Conservation (phyloP, 1,140 invertebrate species). For the Brachionus manjavacas region DNA sequence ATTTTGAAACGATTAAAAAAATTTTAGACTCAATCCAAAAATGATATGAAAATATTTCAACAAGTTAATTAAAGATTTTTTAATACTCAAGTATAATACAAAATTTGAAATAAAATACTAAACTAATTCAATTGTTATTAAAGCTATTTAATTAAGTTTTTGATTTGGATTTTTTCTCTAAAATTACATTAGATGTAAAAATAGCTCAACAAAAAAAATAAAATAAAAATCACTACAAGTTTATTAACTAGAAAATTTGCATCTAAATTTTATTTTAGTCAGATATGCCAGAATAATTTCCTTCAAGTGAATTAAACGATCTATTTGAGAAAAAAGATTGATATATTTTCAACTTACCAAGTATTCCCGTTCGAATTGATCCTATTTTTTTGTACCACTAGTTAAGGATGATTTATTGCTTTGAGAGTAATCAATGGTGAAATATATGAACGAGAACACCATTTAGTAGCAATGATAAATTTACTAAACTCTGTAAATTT, state of each 20-base stretch:
- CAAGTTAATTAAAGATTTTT: not conserved
- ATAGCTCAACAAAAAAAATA: not conserved
- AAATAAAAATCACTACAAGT: not conserved
- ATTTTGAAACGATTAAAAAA: not conserved
- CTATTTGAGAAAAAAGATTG: not conserved
- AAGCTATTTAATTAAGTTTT: not conserved
- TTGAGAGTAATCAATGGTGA: not conserved
- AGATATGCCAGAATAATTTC: not conserved
- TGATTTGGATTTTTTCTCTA: not conserved
- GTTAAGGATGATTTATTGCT: not conserved
- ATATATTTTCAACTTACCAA: not conserved
- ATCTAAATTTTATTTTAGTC: not conserved
- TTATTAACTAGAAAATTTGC: not conserved
- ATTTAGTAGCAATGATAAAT: not conserved
- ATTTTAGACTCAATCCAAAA: not conserved
- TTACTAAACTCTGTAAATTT: not conserved
- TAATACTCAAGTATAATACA: not conserved
- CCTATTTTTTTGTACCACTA: not conserved
- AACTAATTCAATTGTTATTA: not conserved
- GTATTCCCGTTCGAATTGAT: not conserved
- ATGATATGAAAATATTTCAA: conserved; percentile 1
- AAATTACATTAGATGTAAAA: not conserved
- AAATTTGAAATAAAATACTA: conserved; percentile 1
- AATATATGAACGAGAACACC: not conserved
- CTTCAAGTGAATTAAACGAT: not conserved